Conservation (phyloP, 2,113 vertebrate species). For the Bungarus multicinctus region DNA sequence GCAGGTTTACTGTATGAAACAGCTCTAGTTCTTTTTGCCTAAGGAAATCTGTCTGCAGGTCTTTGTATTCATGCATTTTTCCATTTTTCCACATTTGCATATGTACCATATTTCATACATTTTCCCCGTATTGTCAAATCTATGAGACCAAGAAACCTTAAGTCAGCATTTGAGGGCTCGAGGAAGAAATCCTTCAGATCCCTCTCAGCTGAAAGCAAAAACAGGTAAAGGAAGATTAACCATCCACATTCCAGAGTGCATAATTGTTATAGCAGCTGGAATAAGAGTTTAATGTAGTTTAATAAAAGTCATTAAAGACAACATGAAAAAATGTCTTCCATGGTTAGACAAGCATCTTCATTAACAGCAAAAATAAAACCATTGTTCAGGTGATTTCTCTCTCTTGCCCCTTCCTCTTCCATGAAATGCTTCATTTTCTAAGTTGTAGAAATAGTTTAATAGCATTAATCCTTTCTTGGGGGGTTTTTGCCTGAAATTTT, state of each 20-base stretch:
- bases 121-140: background rate
- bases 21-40: background rate
- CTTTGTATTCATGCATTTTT: background rate
- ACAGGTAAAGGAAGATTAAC: background rate
- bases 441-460: background rate
- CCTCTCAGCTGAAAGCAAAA: background rate
- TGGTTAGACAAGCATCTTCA: background rate
- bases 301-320: background rate
- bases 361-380: background rate
- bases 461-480: background rate
- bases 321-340: background rate
- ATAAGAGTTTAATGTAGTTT: background rate
- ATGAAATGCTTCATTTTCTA: background rate
- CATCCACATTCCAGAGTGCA: too few species aligned
- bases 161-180: too few species aligned
- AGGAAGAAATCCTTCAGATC: background rate
- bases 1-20: background rate
- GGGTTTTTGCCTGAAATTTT: background rate
- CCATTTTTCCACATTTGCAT: background rate
- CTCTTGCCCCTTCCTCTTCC: background rate
- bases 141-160: too few species aligned
- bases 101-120: background rate
- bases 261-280: background rate
- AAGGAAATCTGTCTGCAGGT: background rate
- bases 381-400: background rate